Percentiles rank a stretch among this genome's conserved stretches.
phyloP scores from a whole-genome alignment of 2,113 vertebrate species.

The Amphiprion ocellaris region DNA sequence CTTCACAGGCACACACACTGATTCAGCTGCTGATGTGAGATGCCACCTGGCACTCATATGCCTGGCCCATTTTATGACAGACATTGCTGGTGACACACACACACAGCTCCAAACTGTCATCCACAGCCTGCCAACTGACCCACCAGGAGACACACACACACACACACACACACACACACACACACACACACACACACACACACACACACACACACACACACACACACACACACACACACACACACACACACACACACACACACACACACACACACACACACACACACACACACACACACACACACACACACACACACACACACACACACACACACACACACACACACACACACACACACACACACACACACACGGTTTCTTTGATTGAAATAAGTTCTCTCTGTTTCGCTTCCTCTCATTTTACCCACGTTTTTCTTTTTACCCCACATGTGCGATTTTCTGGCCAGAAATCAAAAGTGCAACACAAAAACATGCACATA shows the following conservation, averaged over 20 bases:
- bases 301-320: background rate
- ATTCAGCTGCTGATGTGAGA: slow-evolving; percentile 60
- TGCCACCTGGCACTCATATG: slow-evolving; percentile 69
- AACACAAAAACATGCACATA: background rate
- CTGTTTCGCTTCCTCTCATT: slow-evolving; percentile 24
- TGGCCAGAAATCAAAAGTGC: slow-evolving; percentile 11
- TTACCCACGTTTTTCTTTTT: slow-evolving; percentile 1
- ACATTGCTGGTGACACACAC: slow-evolving; percentile 50
- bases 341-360: slow-evolving; percentile 11
- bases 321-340: slow-evolving; percentile 15
- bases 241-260: background rate
- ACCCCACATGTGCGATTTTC: slow-evolving; percentile 10
- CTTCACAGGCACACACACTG: slow-evolving; percentile 20
- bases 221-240: background rate
- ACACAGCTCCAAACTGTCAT: slow-evolving; percentile 57
- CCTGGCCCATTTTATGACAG: slow-evolving; percentile 61
- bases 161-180: slow-evolving; percentile 11
- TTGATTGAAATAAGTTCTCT: slow-evolving; percentile 18
- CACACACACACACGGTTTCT: background rate
- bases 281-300: background rate
- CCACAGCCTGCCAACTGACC: slow-evolving; percentile 46
- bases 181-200: background rate
- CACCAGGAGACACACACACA: slow-evolving; percentile 28
- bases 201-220: background rate
- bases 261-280: background rate